These are phyloP conservation scores for Trogon surrucura DNA, from an alignment of 2,113 vertebrate species.

Conservation along the genomic window DNA sequence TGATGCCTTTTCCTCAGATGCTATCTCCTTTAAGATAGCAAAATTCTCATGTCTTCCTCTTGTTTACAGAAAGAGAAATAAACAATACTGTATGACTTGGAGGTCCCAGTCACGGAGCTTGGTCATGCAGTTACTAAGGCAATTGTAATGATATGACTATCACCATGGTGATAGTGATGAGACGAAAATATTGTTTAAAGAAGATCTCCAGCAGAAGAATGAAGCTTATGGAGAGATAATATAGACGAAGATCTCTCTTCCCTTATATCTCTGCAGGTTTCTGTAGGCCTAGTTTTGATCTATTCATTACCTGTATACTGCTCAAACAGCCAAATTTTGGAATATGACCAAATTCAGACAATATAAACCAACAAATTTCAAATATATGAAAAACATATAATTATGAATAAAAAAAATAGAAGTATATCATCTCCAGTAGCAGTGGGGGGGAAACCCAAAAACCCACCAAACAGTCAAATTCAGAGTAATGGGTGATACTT, in stretches of 20 bases:
- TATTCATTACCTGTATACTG: not conserved
- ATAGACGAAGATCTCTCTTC: not conserved
- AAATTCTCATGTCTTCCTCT: not conserved
- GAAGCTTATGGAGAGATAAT: not conserved
- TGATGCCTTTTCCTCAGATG: not conserved
- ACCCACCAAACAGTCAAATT: not conserved
- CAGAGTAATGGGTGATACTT: not conserved
- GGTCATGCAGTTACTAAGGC: not conserved
- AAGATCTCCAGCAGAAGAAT: not conserved
- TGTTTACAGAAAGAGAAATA: not conserved
- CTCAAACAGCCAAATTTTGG: not conserved
- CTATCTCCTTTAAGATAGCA: not conserved
- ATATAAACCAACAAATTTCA: not conserved
- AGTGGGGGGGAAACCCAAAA: accelerated
- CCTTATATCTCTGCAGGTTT: not conserved
- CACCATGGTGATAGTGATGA: not conserved
- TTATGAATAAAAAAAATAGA: not conserved
- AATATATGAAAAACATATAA: not conserved
- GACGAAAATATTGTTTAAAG: not conserved
- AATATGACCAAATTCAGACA: not conserved
- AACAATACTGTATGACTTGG: not conserved
- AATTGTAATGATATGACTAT: not conserved
- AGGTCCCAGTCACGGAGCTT: not conserved
- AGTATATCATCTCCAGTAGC: not conserved
- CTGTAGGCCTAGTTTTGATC: not conserved